Conservation (phyloP, 2,888 invertebrate species). For the Exocentrus adspersus region DNA sequence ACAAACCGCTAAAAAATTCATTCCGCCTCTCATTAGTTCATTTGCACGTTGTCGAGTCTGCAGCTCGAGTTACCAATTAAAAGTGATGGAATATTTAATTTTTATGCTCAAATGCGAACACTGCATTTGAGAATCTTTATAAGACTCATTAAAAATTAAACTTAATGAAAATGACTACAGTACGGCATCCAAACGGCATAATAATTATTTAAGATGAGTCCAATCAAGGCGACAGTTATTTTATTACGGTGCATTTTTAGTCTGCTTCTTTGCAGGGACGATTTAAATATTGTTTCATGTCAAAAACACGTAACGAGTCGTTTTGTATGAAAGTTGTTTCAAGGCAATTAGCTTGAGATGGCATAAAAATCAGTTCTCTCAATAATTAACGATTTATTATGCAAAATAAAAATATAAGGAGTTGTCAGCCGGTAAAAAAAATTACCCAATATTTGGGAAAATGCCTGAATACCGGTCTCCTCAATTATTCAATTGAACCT, state of each 20-base stretch:
- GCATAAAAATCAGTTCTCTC: too few relatives aligned
- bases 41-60: slow-evolving; percentile 27
- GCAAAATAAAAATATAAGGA: too few relatives aligned
- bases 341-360: too few relatives aligned
- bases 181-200: slow-evolving; percentile 13
- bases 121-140: slow-evolving; percentile 33
- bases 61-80: slow-evolving; percentile 37
- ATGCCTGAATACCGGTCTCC: too few relatives aligned
- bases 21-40: slow-evolving; percentile 21
- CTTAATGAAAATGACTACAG: slow-evolving; percentile 29
- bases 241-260: slow-evolving; percentile 4
- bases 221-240: slow-evolving; percentile 8
- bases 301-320: too few relatives aligned
- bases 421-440: too few relatives aligned
- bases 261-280: neutral
- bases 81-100: slow-evolving; percentile 47
- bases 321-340: too few relatives aligned
- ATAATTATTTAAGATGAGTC: slow-evolving; percentile 26
- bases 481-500: too few relatives aligned
- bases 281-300: neutral
- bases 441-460: too few relatives aligned
- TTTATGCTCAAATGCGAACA: slow-evolving; percentile 32
- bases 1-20: slow-evolving; percentile 24
- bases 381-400: too few relatives aligned
- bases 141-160: slow-evolving; percentile 34